phyloP scores from a whole-genome alignment of 1,140 invertebrate genomes.

The Drosophila tani region DNA sequence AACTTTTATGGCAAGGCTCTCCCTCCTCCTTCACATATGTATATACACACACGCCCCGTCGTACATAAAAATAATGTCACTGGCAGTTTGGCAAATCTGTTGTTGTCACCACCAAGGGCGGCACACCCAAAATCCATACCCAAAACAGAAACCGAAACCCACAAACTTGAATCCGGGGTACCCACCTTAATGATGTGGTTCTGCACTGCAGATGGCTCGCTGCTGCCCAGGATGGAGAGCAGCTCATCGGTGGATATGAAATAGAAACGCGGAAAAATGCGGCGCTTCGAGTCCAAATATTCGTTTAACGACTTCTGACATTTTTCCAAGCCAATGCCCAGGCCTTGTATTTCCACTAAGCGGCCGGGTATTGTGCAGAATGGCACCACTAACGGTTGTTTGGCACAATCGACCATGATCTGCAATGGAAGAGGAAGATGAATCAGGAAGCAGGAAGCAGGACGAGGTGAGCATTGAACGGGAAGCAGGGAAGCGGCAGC shows the following conservation, averaged over 20 bases:
- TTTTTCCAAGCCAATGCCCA: constrained; percentile 91
- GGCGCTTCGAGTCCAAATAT: constrained; percentile 94
- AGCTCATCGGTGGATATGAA: constrained; percentile 97
- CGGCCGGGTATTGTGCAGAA: constrained; percentile 91
- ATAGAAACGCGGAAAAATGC: constrained; percentile 95
- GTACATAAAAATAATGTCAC: constrained; percentile 80
- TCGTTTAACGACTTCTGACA: constrained; percentile 96
- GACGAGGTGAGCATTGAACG: background rate
- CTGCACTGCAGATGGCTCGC: constrained; percentile 91
- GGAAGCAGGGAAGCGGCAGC: constrained; percentile 3
- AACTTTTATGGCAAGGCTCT: constrained; percentile 78
- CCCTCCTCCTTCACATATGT: constrained; percentile 4
- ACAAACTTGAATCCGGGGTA: constrained; percentile 28
- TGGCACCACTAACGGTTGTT: constrained; percentile 91
- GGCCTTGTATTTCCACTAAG: constrained; percentile 89
- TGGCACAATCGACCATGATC: constrained; percentile 93
- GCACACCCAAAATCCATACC: constrained; percentile 9
- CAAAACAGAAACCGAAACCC: constrained; percentile 16
- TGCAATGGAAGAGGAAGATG: constrained; percentile 78
- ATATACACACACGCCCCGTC: constrained; percentile 43
- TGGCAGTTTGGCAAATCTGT: constrained; percentile 80
- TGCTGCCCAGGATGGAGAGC: constrained; percentile 94
- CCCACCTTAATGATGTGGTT: constrained; percentile 95
- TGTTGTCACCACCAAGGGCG: constrained; percentile 59
- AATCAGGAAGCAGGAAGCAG: constrained; percentile 13